Evolutionary conservation across 2,797 vertebrate genomes (phyloP).

Genomic region (Falco biarmicus): DNA sequence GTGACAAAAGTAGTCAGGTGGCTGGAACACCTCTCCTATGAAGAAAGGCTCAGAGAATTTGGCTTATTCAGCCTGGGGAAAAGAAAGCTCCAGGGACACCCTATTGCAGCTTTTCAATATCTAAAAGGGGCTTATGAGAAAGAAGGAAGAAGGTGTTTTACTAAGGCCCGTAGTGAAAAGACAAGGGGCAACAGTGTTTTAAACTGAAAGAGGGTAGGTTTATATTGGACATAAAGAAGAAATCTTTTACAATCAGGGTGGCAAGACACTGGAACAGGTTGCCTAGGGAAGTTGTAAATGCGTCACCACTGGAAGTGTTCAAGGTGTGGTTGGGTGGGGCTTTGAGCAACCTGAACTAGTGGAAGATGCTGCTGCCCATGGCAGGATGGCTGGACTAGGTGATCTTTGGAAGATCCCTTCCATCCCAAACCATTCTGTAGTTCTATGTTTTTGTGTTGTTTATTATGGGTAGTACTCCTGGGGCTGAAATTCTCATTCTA

Average conservation of each 20-base stretch:
- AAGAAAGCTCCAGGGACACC: background rate
- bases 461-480: background rate
- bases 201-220: background rate
- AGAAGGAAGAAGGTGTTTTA: background rate
- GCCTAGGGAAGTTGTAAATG: background rate
- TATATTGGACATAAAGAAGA: background rate
- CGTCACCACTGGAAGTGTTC: fast-evolving
- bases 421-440: background rate
- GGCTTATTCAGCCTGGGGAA: background rate
- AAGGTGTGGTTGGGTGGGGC: background rate
- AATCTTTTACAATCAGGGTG: background rate
- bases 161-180: background rate
- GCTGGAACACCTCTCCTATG: background rate
- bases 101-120: background rate
- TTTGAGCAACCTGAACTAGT: background rate
- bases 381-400: background rate
- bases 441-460: background rate
- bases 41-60: background rate
- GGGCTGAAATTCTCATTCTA: background rate
- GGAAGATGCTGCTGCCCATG: background rate
- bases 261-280: background rate
- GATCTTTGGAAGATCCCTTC: background rate
- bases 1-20: background rate
- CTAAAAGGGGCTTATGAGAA: background rate
- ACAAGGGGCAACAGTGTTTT: background rate